Conservation (phyloP, 2,113 vertebrate species). For the Cepphus grylle region DNA sequence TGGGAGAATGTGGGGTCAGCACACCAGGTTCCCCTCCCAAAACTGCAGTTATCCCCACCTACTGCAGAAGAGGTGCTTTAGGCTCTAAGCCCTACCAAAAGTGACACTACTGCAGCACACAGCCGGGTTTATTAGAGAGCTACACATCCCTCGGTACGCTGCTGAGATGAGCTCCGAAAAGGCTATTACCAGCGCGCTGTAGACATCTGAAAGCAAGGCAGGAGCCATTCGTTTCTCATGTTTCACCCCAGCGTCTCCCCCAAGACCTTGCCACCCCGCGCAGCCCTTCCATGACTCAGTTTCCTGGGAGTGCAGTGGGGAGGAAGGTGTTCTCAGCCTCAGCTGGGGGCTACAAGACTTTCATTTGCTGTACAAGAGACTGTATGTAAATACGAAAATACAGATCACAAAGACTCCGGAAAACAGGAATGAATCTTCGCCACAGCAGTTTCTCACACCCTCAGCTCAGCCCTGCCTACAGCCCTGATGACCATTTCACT, state of each 20-base stretch:
- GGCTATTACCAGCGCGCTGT: not conserved
- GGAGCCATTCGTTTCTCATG: not conserved
- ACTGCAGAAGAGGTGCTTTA: not conserved
- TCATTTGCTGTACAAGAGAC: not conserved
- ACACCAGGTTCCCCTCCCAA: not conserved
- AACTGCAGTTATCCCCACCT: not conserved
- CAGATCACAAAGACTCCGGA: not conserved
- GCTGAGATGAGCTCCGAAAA: not conserved
- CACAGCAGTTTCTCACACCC: not conserved
- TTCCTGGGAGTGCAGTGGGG: not conserved
- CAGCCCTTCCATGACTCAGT: not conserved
- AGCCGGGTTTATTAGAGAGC: not conserved
- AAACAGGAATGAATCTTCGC: not conserved
- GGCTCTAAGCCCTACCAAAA: not conserved
- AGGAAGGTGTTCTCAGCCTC: not conserved
- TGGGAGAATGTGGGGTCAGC: fast-evolving
- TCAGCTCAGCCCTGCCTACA: not conserved
- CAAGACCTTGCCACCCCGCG: fast-evolving
- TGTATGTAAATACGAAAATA: not conserved
- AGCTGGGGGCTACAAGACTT: not conserved
- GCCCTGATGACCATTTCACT: not conserved
- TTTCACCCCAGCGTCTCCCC: not conserved
- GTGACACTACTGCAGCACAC: not conserved
- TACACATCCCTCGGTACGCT: fast-evolving
- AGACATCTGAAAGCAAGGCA: not conserved